A percentile compares a stretch with the other conserved stretches of the same genome.
Conservation (phyloP, 2,888 invertebrate genomes). For the Nomada ruficornis region DNA sequence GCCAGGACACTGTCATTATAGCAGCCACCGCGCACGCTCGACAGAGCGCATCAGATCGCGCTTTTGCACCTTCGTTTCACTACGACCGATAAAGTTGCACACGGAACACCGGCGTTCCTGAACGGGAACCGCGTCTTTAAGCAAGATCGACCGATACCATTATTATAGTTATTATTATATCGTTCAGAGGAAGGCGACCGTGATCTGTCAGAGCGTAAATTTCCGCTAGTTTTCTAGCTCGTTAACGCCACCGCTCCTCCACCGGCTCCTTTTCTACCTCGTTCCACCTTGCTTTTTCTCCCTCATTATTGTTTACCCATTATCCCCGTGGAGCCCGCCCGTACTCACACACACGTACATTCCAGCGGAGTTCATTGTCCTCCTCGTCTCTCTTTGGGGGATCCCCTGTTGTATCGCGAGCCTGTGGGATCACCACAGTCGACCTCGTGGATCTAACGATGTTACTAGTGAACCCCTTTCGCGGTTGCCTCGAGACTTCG, state of each 20-base stretch:
- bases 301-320: conserved; percentile 67
- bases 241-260: conserved; percentile 66
- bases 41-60: conserved; percentile 35
- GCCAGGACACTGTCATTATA: conserved; percentile 52
- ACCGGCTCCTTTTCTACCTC: conserved; percentile 49
- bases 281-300: conserved; percentile 59
- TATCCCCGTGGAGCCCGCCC: conserved; percentile 56
- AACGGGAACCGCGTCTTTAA: conserved; percentile 39
- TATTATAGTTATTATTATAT: conserved; percentile 69
- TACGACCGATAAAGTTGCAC: not conserved
- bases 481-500: too few species aligned
- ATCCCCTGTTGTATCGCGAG: conserved; percentile 38
- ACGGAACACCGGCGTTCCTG: not conserved
- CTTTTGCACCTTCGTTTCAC: conserved; percentile 33
- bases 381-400: conserved; percentile 52
- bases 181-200: conserved; percentile 63
- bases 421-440: conserved; percentile 13
- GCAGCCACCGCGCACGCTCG: conserved; percentile 44
- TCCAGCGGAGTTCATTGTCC: conserved; percentile 57
- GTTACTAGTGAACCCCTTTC: too few species aligned
- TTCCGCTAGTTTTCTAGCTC: conserved; percentile 73
- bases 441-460: not conserved
- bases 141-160: conserved; percentile 63
- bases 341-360: not conserved
- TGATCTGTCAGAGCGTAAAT: conserved; percentile 70